A percentile compares a stretch with the other conserved stretches of the same genome.
These are phyloP conservation scores for Eupsilia transversa DNA, from an alignment of 2,888 invertebrate species.

Conservation along the genomic window DNA sequence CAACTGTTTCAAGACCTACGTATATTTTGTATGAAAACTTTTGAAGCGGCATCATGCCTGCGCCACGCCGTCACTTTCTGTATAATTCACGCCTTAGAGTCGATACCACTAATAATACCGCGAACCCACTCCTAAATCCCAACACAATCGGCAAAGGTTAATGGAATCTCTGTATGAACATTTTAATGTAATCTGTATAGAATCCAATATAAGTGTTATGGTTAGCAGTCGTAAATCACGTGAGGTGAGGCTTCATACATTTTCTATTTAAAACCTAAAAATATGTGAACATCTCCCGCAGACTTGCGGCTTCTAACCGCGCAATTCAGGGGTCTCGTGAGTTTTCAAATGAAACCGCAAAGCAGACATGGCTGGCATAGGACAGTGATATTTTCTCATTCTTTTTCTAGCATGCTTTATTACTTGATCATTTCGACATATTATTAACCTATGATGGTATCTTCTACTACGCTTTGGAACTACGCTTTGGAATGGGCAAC, in stretches of 20 bases:
- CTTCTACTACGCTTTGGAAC: too few relatives aligned
- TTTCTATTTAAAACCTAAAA: constrained; percentile 2
- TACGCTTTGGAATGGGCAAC: too few relatives aligned
- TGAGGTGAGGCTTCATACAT: background rate
- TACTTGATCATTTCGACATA: background rate
- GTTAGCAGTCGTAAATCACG: background rate
- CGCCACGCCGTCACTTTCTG: too few relatives aligned
- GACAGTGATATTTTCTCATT: background rate
- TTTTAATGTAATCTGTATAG: background rate
- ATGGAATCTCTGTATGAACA: background rate
- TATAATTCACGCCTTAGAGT: too few relatives aligned
- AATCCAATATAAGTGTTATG: background rate
- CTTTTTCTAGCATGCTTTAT: background rate
- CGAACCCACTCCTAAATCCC: too few relatives aligned
- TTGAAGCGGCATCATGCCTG: too few relatives aligned
- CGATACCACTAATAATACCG: background rate
- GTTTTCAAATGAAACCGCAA: constrained; percentile 19
- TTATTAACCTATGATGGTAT: too few relatives aligned
- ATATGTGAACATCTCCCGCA: constrained; percentile 8
- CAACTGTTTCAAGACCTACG: too few relatives aligned
- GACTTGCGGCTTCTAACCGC: background rate
- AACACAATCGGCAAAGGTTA: background rate
- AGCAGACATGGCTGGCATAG: background rate
- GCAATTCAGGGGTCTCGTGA: constrained; percentile 7
- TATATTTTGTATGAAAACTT: too few relatives aligned